Evolutionary conservation across 1,140 invertebrate species (phyloP), one percentile per base, ranked within the genome.

Genomic region (Mylabris phalerata): DNA sequence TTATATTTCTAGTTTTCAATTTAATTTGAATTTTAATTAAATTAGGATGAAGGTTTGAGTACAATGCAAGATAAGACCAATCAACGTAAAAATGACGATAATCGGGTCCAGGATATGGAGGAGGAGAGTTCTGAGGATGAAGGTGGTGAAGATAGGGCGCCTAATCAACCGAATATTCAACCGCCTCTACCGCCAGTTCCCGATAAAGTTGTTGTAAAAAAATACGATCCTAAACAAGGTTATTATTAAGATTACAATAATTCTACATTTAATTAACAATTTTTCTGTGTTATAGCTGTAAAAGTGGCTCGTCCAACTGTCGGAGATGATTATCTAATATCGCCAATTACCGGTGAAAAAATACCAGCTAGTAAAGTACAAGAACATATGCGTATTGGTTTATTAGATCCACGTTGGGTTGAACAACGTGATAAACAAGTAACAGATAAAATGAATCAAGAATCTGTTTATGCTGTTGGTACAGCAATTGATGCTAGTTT

Each of bases 391-490:
- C 86, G 94, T 57, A 98, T 98, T 73, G 95, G 95, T 48, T 78
- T 98, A 52, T 75, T 99, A 66, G 96, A 99, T 85, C 95, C 96
- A 13, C 86, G 95, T 63, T 99, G 96, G 95, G 88, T 98, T 46
- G 95, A 98, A 75, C 94, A 98, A 71, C 78, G 95, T 43, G 95
- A 98, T 70, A 85, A 92, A 59, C 85, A 90, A 62, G 79, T 93
- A 0, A 79, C 83, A 10, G 93, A 96, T 60, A 90, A 89, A 68
- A 78, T 87, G 56, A 87, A 89, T 26, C 90, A 93, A 68, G 90
- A 94, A 66, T 87, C 89, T 42, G 90, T 93, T 0, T 94, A 88
- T 73, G 93, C 90, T 3, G 84, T 84, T 54, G 92, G 82, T 73
- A 86, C 92, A 24, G 92, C 93, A 13, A 98, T 99, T 67, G 93